A percentile compares a stretch with the other conserved stretches of the same genome.
Evolutionary conservation across 2,888 invertebrate species (phyloP).

Genomic region (Allygus modestus): DNA sequence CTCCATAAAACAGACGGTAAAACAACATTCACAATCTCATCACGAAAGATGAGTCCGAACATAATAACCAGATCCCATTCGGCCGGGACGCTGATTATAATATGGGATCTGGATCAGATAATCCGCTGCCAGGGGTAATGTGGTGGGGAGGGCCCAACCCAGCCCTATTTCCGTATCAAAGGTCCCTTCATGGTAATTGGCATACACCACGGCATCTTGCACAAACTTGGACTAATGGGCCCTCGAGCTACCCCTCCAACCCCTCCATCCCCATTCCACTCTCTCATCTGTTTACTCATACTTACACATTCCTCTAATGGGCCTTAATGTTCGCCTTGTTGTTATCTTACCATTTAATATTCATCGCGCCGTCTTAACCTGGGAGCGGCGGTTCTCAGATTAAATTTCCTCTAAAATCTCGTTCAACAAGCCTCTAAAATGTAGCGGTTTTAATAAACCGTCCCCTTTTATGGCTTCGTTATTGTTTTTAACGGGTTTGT

Average conservation of each 20-base stretch:
- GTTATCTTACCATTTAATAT: conserved; percentile 56
- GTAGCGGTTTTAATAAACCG: conserved; percentile 22
- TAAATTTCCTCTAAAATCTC: conserved; percentile 49
- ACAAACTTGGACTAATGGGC: conserved; percentile 48
- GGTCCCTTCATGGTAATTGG: conserved; percentile 44
- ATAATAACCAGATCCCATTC: conserved; percentile 3
- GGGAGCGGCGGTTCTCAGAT: conserved; percentile 10
- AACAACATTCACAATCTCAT: background rate
- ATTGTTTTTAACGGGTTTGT: conserved; percentile 21
- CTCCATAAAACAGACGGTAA: background rate
- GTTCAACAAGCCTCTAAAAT: conserved; percentile 39
- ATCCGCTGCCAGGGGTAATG: conserved; percentile 10
- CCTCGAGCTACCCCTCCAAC: conserved; percentile 4
- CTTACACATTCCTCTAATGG: conserved; percentile 57
- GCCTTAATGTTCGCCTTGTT: conserved; percentile 52
- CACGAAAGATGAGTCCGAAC: background rate
- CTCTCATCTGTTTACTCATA: conserved; percentile 43
- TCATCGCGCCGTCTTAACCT: conserved; percentile 46
- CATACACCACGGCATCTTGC: conserved; percentile 45
- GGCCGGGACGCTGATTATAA: conserved; percentile 23
- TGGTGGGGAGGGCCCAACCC: background rate
- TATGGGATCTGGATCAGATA: conserved; percentile 41
- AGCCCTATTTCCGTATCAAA: conserved; percentile 44
- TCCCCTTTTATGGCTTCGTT: conserved; percentile 1
- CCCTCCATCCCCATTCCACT: background rate